Conservation (phyloP, 37 sponge, comb jelly and placozoan genomes). For the Petrosia ficiformis region DNA sequence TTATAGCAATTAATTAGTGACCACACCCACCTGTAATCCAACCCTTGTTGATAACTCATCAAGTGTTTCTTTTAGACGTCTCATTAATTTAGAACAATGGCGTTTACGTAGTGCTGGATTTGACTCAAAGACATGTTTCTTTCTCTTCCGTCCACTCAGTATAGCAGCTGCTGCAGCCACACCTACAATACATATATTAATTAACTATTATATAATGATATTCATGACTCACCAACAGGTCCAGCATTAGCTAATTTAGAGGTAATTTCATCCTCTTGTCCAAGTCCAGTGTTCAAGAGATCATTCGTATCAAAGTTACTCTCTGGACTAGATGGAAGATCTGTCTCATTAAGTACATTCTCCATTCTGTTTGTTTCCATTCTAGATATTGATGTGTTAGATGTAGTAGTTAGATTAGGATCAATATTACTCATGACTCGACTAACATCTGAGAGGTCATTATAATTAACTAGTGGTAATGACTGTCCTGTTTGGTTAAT, state of each 20-base stretch:
- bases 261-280: slow-evolving; percentile 69
- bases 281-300: slow-evolving; percentile 25
- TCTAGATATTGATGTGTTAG: background rate
- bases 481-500: background rate
- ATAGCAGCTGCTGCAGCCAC: slow-evolving; percentile 89
- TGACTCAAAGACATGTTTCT: slow-evolving; percentile 69
- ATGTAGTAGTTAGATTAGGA: background rate
- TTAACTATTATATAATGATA: too few relatives aligned
- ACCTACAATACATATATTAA: slow-evolving; percentile 30
- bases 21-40: slow-evolving; percentile 80
- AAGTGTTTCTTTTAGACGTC: slow-evolving; percentile 66
- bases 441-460: slow-evolving; percentile 16
- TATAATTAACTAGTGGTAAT: slow-evolving; percentile 2
- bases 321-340: slow-evolving; percentile 44
- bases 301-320: slow-evolving; percentile 58
- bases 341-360: slow-evolving; percentile 32
- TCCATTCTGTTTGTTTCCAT: background rate
- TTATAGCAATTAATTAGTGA: slow-evolving; percentile 8
- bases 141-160: slow-evolving; percentile 54
- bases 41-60: slow-evolving; percentile 85
- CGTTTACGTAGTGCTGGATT: slow-evolving; percentile 84
- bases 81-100: slow-evolving; percentile 76
- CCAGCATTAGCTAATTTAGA: slow-evolving; percentile 67
- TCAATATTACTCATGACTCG: slow-evolving; percentile 10
- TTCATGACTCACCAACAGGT: slow-evolving; percentile 72